A percentile compares a stretch with the other conserved stretches of the same genome.
These are phyloP conservation scores for Zaprionus lineosus DNA, from an alignment of 2,888 invertebrate species.

Conservation along the genomic window DNA sequence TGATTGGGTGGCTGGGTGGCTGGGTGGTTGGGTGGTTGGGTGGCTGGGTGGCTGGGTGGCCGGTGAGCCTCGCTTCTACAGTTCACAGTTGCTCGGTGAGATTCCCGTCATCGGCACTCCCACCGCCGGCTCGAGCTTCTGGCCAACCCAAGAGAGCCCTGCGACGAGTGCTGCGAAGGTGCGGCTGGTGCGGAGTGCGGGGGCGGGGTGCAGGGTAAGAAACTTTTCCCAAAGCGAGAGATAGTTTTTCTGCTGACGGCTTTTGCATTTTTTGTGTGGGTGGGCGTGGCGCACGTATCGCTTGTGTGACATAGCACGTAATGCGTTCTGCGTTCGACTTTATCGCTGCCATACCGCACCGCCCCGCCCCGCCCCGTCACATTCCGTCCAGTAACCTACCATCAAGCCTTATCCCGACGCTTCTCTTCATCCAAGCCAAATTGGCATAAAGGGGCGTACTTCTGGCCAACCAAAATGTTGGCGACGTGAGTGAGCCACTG, in stretches of 20 bases:
- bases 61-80: too few species aligned
- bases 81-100: constrained; percentile 5
- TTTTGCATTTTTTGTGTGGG: constrained; percentile 38
- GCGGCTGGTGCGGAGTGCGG: too few species aligned
- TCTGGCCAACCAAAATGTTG: constrained; percentile 31
- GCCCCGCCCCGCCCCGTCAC: neutral
- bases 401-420: too few species aligned
- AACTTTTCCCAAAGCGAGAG: constrained; percentile 45
- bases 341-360: constrained; percentile 27
- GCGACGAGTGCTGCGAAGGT: too few species aligned
- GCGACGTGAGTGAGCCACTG: constrained; percentile 43
- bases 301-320: constrained; percentile 41
- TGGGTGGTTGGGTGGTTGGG: too few species aligned
- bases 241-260: constrained; percentile 57
- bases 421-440: constrained; percentile 32
- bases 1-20: too few species aligned
- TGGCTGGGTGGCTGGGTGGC: too few species aligned
- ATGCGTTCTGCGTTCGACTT: constrained; percentile 59
- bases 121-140: constrained; percentile 1
- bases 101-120: constrained; percentile 22
- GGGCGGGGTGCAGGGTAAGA: too few species aligned
- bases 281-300: constrained; percentile 56
- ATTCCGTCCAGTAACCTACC: neutral
- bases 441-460: constrained; percentile 37
- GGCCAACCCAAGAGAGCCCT: constrained; percentile 16